phyloP scores from a whole-genome alignment of 1,140 invertebrate genomes.

The Tetranychus cinnabarinus region DNA sequence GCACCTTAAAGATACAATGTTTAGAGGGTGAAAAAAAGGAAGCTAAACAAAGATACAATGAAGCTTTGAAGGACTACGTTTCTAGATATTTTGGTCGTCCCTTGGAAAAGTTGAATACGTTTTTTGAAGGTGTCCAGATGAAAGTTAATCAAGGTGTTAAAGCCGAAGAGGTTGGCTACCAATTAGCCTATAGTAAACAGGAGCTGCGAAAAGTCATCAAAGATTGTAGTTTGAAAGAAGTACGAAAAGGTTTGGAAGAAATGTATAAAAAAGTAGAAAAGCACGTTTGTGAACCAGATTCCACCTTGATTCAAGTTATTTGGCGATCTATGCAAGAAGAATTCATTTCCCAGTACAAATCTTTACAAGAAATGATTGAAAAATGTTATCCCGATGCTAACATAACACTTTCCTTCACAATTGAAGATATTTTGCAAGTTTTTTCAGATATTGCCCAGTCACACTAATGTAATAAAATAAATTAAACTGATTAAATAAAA shows the following conservation, averaged over 20 bases:
- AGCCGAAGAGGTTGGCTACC: constrained; percentile 90
- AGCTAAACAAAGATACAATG: constrained; percentile 68
- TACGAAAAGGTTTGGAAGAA: constrained; percentile 81
- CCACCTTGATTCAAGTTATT: constrained; percentile 69
- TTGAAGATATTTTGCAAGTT: constrained; percentile 79
- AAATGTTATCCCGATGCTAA: constrained; percentile 89
- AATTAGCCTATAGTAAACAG: constrained; percentile 89
- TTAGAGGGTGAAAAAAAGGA: constrained; percentile 70
- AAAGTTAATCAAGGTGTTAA: constrained; percentile 78
- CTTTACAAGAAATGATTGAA: constrained; percentile 73
- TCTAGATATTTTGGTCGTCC: constrained; percentile 81
- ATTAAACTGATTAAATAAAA: too few relatives aligned
- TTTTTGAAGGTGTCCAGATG: constrained; percentile 80
- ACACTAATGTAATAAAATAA: constrained; percentile 23
- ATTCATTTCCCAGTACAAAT: constrained; percentile 89
- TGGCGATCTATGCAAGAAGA: constrained; percentile 99
- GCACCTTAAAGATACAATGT: constrained; percentile 68
- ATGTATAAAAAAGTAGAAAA: constrained; percentile 87
- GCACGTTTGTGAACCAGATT: constrained; percentile 75
- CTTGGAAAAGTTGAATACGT: constrained; percentile 84
- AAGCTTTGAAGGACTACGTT: constrained; percentile 59
- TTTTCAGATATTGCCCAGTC: constrained; percentile 97
- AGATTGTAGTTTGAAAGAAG: constrained; percentile 76
- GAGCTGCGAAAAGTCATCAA: constrained; percentile 83
- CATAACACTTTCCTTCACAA: constrained; percentile 83